Base-by-base conservation (phyloP, 2,888 invertebrate genomes). In the Piscicola geometra region DNA sequence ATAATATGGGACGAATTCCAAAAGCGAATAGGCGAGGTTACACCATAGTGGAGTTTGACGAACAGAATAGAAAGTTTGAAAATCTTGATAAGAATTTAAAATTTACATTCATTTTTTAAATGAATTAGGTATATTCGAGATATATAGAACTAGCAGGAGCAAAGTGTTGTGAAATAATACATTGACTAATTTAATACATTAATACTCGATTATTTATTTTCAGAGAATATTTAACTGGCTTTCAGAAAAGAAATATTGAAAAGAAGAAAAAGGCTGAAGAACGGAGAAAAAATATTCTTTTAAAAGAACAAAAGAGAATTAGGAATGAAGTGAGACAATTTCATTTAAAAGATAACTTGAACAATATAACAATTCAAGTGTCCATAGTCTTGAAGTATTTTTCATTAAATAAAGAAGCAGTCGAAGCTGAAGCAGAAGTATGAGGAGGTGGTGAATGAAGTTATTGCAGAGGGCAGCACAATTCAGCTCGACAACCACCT, bases 201-300 rank as follows among this genome's bases (percentile, higher is more conserved):
- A 21, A 47, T 15, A 15, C 12, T 47, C 21, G 9, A 15, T 9
- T 47, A 15, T 47, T 47, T 47, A 47, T 47, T 47, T 47, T 30
- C 60, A 73, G 73, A 33, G 73, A 73, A 73, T 73, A 73, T 73
- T 33, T 73, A 33, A 73, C 73, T 0, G 73, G 73, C 21, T 73
- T 73, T 73, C 73, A 52, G 32, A 73, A 73, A 73, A 52, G 73
- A 52, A 73, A 73, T 33, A 60, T 33, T 12, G 73, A 73, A 33
- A 52, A 52, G 52, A 56, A 52, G 60, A 50, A 73, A 33, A 56
- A 33, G 25, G 73, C 73, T 32, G 52, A 73, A 35, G 73, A 73
- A 1, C 50, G 52, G 36, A 73, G 41, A 9, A 21, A n/a, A 33
- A 60, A 50, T n/a, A 52, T 33, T 33, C 60, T 56, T 60, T 56